phyloP scores from a whole-genome alignment of 2,113 vertebrate genomes.

The Upupa epops region DNA sequence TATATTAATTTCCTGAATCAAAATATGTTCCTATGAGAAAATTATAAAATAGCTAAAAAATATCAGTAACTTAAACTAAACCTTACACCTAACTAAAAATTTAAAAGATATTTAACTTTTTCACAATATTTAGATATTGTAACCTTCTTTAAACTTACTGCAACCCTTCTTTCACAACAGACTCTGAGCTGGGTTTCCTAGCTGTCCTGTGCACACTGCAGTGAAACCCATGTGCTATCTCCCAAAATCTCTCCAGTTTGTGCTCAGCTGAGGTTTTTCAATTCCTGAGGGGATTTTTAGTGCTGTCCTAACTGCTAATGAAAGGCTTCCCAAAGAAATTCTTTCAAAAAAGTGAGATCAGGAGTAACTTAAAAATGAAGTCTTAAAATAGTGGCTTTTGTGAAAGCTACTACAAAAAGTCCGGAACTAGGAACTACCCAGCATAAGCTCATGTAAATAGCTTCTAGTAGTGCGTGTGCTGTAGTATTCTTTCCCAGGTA shows the following conservation, averaged over 20 bases:
- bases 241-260: not conserved
- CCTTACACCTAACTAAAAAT: no score
- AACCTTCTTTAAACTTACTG: not conserved
- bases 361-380: not conserved
- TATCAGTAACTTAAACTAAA: not conserved
- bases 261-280: not conserved
- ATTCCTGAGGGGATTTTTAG: not conserved
- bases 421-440: not conserved
- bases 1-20: not conserved
- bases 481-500: not conserved
- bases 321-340: not conserved
- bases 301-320: not conserved
- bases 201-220: no score
- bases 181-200: not conserved
- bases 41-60: not conserved
- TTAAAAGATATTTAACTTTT: no score
- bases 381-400: not conserved
- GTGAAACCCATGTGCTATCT: not conserved
- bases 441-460: rapidly evolving
- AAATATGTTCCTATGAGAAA: not conserved
- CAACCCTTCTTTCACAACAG: not conserved
- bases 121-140: no score
- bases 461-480: not conserved
- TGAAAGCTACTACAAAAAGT: not conserved
- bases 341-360: not conserved